These are phyloP conservation scores for Oophaga sylvatica DNA, from an alignment of 2,797 vertebrate species.

Conservation along the genomic window DNA sequence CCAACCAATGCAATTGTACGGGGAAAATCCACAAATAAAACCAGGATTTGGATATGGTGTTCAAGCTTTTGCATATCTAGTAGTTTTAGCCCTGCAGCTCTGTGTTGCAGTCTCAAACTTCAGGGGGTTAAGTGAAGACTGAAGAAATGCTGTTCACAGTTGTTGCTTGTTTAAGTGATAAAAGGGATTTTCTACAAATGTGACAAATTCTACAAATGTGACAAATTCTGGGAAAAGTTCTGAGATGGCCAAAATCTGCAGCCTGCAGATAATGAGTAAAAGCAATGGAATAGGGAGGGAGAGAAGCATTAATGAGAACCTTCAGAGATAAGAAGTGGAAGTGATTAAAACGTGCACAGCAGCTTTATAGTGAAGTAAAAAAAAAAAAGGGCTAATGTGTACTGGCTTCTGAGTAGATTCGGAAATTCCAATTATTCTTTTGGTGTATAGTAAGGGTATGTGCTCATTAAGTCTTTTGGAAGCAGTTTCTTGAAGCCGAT, in stretches of 20 bases:
- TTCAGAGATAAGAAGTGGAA: conserved; percentile 17
- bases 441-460: neutral
- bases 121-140: neutral
- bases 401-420: conserved; percentile 3
- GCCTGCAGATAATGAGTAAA: conserved; percentile 57
- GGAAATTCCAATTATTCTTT: neutral
- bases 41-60: too few relatives aligned
- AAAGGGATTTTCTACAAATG: conserved; percentile 38
- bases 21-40: too few relatives aligned
- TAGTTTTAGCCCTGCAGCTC: neutral
- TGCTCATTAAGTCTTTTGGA: too few relatives aligned
- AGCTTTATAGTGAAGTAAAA: neutral
- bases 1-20: too few relatives aligned
- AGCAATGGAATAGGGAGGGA: conserved; percentile 17
- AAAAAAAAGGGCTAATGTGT: neutral
- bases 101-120: neutral
- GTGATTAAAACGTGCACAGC: conserved; percentile 32
- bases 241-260: conserved; percentile 39
- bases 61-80: neutral
- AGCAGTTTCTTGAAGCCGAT: too few relatives aligned
- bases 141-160: neutral
- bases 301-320: neutral
- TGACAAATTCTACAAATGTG: conserved; percentile 7
- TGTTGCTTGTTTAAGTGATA: conserved; percentile 11
- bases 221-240: conserved; percentile 25